Percentiles rank a stretch among this genome's conserved stretches.
These are phyloP conservation scores for Chelmon rostratus DNA, from an alignment of 2,797 vertebrate species.

Conservation along the genomic window DNA sequence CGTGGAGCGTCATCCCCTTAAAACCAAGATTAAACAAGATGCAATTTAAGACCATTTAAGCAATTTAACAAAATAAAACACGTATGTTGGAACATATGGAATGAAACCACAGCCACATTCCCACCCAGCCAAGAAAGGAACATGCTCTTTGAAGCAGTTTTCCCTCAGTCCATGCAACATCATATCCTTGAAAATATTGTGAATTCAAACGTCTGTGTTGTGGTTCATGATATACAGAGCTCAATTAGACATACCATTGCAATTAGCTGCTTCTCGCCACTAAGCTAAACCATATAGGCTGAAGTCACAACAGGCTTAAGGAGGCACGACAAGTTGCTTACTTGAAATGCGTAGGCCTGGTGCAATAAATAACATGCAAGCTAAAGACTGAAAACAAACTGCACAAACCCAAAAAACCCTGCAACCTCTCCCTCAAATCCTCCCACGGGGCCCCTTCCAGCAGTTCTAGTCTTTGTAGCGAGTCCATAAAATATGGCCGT, in stretches of 20 bases:
- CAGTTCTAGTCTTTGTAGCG: constrained; percentile 17
- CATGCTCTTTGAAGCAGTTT: constrained; percentile 47
- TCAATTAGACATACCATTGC: constrained; percentile 46
- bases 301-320: constrained; percentile 19
- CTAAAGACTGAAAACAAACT: constrained; percentile 9
- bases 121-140: constrained; percentile 15
- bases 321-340: constrained; percentile 25
- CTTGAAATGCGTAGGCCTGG: neutral
- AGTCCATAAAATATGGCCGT: constrained; percentile 17
- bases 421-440: neutral
- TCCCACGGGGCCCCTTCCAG: neutral
- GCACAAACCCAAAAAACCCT: constrained; percentile 19
- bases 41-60: constrained; percentile 46
- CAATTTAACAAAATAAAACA: constrained; percentile 44
- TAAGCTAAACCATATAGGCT: constrained; percentile 47
- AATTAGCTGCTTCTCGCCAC: constrained; percentile 49
- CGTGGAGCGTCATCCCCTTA: constrained; percentile 12
- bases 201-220: constrained; percentile 45
- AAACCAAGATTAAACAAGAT: constrained; percentile 29
- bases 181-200: constrained; percentile 30
- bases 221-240: constrained; percentile 55
- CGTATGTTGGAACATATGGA: constrained; percentile 55
- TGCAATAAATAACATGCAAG: constrained; percentile 29
- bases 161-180: constrained; percentile 39
- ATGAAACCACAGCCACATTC: constrained; percentile 12